Evolutionary conservation across 2,113 vertebrate species (phyloP).

Genomic region (Myiozetetes cayanensis): DNA sequence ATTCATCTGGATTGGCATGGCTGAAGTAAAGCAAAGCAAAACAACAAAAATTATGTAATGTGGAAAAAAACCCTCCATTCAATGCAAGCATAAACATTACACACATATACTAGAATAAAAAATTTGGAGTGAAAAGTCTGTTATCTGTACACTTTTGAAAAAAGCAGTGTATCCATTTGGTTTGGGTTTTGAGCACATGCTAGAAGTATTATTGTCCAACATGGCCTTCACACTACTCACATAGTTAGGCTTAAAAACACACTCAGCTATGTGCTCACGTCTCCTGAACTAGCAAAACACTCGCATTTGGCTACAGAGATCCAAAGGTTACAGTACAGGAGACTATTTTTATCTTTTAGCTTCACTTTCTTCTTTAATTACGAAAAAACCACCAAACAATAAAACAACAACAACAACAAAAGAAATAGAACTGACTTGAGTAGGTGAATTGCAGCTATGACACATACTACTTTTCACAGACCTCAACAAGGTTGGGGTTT

Average conservation of each 20-base stretch:
- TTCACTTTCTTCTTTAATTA: neutral
- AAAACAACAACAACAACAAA: neutral
- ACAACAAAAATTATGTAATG: neutral
- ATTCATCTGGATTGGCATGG: neutral
- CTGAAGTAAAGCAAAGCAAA: neutral
- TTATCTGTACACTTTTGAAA: neutral
- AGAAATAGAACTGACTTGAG: neutral
- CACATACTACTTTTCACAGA: neutral
- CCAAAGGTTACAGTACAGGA: neutral
- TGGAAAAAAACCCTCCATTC: neutral
- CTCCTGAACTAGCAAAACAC: neutral
- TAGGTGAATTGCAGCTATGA: neutral
- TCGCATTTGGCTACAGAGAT: neutral
- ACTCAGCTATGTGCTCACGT: accelerated
- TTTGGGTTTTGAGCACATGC: neutral
- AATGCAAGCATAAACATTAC: neutral
- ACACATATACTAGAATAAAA: neutral
- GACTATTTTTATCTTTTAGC: neutral
- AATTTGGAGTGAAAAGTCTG: neutral
- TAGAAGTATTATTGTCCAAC: neutral
- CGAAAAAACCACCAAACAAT: neutral
- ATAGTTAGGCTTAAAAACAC: neutral
- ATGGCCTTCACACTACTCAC: neutral
- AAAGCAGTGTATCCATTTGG: neutral
- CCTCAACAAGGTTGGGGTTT: neutral